These are phyloP conservation scores for Cherax destructor DNA, from an alignment of 1,140 invertebrate species.

Conservation along the genomic window DNA sequence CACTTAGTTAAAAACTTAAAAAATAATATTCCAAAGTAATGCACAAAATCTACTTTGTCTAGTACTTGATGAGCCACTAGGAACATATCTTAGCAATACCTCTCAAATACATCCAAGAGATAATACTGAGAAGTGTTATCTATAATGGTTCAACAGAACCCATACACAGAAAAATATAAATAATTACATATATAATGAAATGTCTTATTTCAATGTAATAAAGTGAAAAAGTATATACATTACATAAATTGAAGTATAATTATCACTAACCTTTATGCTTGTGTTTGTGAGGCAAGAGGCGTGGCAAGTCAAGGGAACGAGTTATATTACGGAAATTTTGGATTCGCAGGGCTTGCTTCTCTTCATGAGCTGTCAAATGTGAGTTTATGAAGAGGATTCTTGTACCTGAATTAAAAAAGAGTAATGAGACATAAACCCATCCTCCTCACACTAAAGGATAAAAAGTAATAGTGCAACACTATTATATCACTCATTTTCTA, in stretches of 20 bases:
- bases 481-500: too few relatives aligned
- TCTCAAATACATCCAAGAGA: too few relatives aligned
- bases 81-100: too few relatives aligned
- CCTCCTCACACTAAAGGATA: too few relatives aligned
- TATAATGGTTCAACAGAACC: neutral
- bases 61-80: too few relatives aligned
- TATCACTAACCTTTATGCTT: conserved; percentile 59
- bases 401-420: conserved; percentile 78
- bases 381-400: conserved; percentile 95
- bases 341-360: conserved; percentile 90
- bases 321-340: conserved; percentile 91
- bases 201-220: neutral
- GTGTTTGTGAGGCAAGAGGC: conserved; percentile 78
- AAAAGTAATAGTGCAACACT: too few relatives aligned
- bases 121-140: too few relatives aligned
- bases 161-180: neutral
- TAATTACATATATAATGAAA: neutral
- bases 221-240: neutral
- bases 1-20: too few relatives aligned
- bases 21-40: too few relatives aligned
- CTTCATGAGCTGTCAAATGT: conserved; percentile 92
- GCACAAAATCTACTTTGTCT: too few relatives aligned
- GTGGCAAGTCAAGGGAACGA: conserved; percentile 89
- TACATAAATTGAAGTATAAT: neutral
- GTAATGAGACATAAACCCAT: too few relatives aligned